phyloP scores from a whole-genome alignment of 2,888 invertebrate species.

The Tipula helvola region DNA sequence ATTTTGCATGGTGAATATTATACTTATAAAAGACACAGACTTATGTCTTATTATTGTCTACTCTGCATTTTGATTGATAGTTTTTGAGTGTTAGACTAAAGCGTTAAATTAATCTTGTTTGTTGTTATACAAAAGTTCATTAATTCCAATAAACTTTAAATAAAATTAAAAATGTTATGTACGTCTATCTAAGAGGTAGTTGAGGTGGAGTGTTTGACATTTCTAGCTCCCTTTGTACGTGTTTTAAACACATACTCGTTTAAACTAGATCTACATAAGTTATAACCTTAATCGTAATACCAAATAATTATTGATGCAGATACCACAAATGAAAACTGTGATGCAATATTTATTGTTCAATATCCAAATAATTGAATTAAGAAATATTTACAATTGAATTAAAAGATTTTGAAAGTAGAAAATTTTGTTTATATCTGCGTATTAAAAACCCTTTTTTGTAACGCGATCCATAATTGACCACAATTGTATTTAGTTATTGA shows the following conservation, averaged over 20 bases:
- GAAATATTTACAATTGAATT: background rate
- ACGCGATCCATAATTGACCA: background rate
- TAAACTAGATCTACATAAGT: background rate
- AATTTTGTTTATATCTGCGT: background rate
- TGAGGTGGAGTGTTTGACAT: background rate
- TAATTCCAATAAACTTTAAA: background rate
- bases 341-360: background rate
- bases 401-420: background rate
- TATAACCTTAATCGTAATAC: background rate
- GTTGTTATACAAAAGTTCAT: background rate
- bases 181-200: background rate
- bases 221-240: background rate
- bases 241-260: background rate
- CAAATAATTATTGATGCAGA: background rate
- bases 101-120: background rate
- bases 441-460: background rate
- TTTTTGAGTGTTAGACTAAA: background rate
- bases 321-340: background rate
- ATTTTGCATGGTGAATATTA: no score
- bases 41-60: background rate
- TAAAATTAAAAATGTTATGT: background rate
- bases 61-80: background rate
- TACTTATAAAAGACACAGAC: background rate
- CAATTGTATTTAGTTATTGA: background rate
- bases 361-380: background rate